Evolutionary conservation across 2,888 invertebrate species (phyloP).

Genomic region (Heliconius ethilla): DNA sequence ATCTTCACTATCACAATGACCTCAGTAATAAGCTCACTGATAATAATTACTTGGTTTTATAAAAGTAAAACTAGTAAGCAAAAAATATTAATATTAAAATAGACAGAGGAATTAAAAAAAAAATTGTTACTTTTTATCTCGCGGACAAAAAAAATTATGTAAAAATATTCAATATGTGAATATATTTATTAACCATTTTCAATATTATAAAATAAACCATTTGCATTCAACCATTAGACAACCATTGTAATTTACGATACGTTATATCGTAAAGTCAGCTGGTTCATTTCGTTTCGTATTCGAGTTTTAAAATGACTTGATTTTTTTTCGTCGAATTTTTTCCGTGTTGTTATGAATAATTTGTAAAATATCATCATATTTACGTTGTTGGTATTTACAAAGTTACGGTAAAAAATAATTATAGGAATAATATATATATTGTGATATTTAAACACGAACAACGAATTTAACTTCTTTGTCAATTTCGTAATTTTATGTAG

Average conservation of each 20-base stretch:
- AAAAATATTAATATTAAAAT: neutral
- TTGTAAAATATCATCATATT: neutral
- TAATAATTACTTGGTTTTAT: neutral
- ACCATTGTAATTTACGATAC: too few relatives aligned
- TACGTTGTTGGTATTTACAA: too few relatives aligned
- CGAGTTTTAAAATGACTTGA: neutral
- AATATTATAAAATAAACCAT: too few relatives aligned
- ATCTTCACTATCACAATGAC: neutral
- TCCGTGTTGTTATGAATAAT: neutral
- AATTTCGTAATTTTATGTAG: constrained; percentile 11
- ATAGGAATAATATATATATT: neutral
- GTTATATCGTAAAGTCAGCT: neutral
- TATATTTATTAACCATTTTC: too few relatives aligned
- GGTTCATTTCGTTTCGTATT: neutral
- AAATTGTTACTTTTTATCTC: too few relatives aligned
- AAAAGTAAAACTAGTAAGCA: neutral
- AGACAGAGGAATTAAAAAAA: too few relatives aligned
- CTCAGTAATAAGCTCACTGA: neutral
- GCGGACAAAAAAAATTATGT: too few relatives aligned
- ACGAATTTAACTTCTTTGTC: neutral
- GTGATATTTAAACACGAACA: neutral
- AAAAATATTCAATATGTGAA: too few relatives aligned
- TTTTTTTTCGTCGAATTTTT: neutral
- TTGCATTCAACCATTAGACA: too few relatives aligned
- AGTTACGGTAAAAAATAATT: too few relatives aligned